Evolutionary conservation across 2,797 vertebrate species (phyloP), one percentile per base, ranked within the genome.

Genomic region (Leontopithecus rosalia): DNA sequence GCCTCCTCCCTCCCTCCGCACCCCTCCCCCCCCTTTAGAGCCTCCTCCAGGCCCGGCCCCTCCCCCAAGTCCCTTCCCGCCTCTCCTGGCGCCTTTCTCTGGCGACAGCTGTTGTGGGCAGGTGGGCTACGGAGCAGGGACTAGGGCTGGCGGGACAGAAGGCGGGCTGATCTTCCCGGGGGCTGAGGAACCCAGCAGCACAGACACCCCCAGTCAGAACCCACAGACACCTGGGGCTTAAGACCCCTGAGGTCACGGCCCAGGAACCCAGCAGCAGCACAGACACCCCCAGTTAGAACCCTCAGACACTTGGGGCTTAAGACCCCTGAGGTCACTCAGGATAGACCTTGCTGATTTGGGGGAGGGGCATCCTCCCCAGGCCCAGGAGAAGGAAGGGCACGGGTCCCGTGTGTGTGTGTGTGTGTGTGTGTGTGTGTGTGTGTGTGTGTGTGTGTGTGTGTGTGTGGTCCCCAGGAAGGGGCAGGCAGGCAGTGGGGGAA

Each of bases 21-120:
- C 4, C 33, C 88, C 79, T 36, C 43, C 43, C 43, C 43, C 43
- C 1, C n/a, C 61, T 48, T 12, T 20, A 12, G 6, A 7, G 26
- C 55, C 64, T 43, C 48, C 73, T 43, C 36, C 67, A 15, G 30
- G 41, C 26, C 41, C 13, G 24, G 0, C 15, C 20, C 20, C 83
- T 50, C 19, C 70, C 6, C 3, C 12, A 3, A 0, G 10, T 5
- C 57, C 52, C 22, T 96, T 96, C 96, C 85, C 24, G 77, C 96
- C 73, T 43, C 79, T 79, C 52, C 43, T 26, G 64, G 81, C 39
- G 50, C 92, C 88, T 77, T 82, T 84, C 50, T 55, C 70, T 5
- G 46, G 50, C 0, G 20, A 67, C 94, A 97, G 96, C 94, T 97
- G 95, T 52, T 24, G 33, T 4, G 86, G 82, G 72, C 92, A 90